A percentile compares a stretch with the other conserved stretches of the same genome.
Evolutionary conservation across 2,888 invertebrate genomes (phyloP).

Genomic region (Apomyelois bistriatella): DNA sequence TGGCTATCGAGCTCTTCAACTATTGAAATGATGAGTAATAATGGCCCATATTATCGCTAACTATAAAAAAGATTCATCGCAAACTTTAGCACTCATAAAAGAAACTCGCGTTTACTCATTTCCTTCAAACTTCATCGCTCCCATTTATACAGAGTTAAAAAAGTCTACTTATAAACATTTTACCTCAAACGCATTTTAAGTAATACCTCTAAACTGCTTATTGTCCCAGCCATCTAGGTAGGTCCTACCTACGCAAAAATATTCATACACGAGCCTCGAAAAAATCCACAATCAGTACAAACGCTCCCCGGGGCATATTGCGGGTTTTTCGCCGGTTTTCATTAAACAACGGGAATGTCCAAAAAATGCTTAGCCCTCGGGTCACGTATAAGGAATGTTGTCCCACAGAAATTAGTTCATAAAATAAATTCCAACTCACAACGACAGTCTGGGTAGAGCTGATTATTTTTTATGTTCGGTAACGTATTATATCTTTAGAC

Average conservation of each 20-base stretch:
- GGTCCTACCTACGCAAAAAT: background rate
- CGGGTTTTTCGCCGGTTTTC: conserved; percentile 76
- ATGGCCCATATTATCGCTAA: no score
- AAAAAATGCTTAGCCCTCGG: conserved; percentile 65
- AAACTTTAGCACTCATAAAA: no score
- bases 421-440: conserved; percentile 59
- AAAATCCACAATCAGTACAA: conserved; percentile 68
- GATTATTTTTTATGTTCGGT: conserved; percentile 30
- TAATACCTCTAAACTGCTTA: conserved; percentile 6
- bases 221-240: background rate
- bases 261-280: conserved; percentile 60
- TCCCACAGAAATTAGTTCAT: conserved; percentile 74
- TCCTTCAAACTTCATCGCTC: background rate
- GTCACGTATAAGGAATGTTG: conserved; percentile 69
- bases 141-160: background rate
- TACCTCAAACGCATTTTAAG: background rate
- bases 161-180: background rate
- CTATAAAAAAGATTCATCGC: no score
- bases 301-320: conserved; percentile 70
- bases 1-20: no score
- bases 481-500: conserved; percentile 17
- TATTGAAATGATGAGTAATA: no score
- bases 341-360: conserved; percentile 71
- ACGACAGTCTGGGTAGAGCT: conserved; percentile 37
- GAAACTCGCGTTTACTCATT: background rate